A percentile compares a stretch with the other conserved stretches of the same genome.
Conservation (phyloP, 2,113 vertebrate species). For the Nothoprocta perdicaria region DNA sequence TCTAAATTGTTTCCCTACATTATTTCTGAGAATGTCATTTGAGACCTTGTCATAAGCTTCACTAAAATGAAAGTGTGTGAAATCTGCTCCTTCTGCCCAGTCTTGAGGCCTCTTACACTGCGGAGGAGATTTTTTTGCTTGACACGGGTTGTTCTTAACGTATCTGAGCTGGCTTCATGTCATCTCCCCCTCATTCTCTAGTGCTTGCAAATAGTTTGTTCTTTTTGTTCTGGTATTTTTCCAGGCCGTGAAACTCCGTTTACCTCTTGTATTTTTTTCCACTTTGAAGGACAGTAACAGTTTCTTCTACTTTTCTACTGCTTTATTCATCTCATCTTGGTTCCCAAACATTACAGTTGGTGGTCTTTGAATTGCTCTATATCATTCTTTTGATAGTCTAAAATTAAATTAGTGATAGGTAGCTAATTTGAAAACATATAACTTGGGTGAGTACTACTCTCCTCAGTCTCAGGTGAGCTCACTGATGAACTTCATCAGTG, state of each 20-base stretch:
- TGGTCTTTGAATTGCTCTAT: background rate
- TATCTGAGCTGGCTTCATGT: background rate
- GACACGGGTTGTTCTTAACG: background rate
- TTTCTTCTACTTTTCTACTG: background rate
- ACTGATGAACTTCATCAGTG: background rate
- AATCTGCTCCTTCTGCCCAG: background rate
- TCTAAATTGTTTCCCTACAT: background rate
- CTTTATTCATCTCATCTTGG: background rate
- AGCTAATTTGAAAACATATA: background rate
- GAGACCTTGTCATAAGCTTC: background rate
- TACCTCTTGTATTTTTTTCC: background rate
- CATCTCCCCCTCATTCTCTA: background rate
- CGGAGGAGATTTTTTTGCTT: background rate
- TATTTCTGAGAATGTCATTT: background rate
- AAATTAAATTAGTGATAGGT: background rate
- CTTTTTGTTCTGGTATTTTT: background rate
- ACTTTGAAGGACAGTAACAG: background rate
- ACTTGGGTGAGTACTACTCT: background rate
- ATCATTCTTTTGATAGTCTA: background rate
- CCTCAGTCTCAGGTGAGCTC: too few species aligned
- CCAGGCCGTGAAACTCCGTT: background rate
- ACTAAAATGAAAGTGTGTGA: background rate
- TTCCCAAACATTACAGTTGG: background rate
- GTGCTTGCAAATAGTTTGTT: background rate
- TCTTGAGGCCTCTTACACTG: background rate